Evolutionary conservation across 2,797 vertebrate species (phyloP).

Genomic region (Stomatorhinus walkeri): DNA sequence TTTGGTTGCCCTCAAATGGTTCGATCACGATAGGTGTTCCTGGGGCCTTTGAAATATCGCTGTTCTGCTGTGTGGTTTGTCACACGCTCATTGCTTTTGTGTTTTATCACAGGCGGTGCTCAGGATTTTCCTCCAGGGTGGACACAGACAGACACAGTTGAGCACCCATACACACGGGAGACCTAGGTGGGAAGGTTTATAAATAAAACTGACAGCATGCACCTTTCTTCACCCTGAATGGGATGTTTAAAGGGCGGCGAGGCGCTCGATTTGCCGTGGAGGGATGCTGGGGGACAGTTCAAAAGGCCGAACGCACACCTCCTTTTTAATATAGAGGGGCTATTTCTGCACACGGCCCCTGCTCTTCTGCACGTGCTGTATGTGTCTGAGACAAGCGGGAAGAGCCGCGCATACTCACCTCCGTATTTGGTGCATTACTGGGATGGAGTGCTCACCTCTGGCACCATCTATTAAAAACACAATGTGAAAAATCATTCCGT

Average conservation of each 20-base stretch:
- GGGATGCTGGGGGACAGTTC: constrained; percentile 50
- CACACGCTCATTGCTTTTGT: constrained; percentile 47
- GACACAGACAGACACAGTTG: constrained; percentile 35
- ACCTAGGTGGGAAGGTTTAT: constrained; percentile 56
- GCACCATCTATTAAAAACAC: neutral
- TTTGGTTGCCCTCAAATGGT: constrained; percentile 28
- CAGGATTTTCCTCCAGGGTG: constrained; percentile 50
- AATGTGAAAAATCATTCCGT: neutral
- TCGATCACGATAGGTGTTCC: neutral
- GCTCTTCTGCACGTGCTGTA: constrained; percentile 34
- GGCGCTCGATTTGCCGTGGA: constrained; percentile 32
- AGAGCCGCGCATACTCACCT: constrained; percentile 3
- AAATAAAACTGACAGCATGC: constrained; percentile 68
- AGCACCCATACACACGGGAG: constrained; percentile 54
- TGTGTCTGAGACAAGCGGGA: neutral
- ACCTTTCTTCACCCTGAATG: constrained; percentile 58
- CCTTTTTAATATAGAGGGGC: constrained; percentile 53
- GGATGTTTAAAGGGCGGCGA: constrained; percentile 59
- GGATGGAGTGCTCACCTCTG: constrained; percentile 20
- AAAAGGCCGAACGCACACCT: constrained; percentile 39
- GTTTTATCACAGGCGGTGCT: constrained; percentile 38
- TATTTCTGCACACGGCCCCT: constrained; percentile 36
- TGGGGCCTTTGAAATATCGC: constrained; percentile 41
- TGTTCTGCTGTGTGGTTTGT: constrained; percentile 46
- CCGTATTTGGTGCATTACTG: constrained; percentile 14